Percentiles rank a stretch among this genome's conserved stretches.
Evolutionary conservation across 2,888 invertebrate species (phyloP).

Genomic region (Trimorus sp.): DNA sequence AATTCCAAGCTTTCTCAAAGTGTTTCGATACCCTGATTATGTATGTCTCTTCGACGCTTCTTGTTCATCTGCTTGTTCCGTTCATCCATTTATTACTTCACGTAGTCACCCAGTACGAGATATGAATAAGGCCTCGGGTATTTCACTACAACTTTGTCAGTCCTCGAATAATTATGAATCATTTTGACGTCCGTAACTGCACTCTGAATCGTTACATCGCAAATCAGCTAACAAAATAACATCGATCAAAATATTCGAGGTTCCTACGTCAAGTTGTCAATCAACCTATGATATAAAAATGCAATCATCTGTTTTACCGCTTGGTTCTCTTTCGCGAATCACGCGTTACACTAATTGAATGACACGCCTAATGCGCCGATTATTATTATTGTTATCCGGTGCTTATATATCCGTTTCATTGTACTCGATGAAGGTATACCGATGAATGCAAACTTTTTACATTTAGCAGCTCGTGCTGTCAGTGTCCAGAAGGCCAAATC

Average conservation of each 20-base stretch:
- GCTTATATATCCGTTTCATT: constrained; percentile 52
- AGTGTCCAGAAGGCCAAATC: too few species aligned
- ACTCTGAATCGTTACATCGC: constrained; percentile 14
- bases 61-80: constrained; percentile 7
- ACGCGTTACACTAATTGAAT: constrained; percentile 73
- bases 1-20: constrained; percentile 16
- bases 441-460: too few species aligned
- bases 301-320: constrained; percentile 67
- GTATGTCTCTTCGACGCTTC: constrained; percentile 16
- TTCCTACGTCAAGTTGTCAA: constrained; percentile 73
- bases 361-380: constrained; percentile 70
- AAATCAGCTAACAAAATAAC: constrained; percentile 44
- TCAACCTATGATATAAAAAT: constrained; percentile 76
- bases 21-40: constrained; percentile 28
- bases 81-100: constrained; percentile 72
- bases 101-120: constrained; percentile 75
- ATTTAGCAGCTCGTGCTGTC: too few species aligned
- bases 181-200: constrained; percentile 23
- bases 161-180: constrained; percentile 73
- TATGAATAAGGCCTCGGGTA: constrained; percentile 79
- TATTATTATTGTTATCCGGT: constrained; percentile 27
- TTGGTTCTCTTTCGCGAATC: constrained; percentile 64
- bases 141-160: constrained; percentile 75
- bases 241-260: constrained; percentile 74
- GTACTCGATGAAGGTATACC: constrained; percentile 23